Evolutionary conservation across 2,113 vertebrate species (phyloP).

Genomic region (Callipepla californica): DNA sequence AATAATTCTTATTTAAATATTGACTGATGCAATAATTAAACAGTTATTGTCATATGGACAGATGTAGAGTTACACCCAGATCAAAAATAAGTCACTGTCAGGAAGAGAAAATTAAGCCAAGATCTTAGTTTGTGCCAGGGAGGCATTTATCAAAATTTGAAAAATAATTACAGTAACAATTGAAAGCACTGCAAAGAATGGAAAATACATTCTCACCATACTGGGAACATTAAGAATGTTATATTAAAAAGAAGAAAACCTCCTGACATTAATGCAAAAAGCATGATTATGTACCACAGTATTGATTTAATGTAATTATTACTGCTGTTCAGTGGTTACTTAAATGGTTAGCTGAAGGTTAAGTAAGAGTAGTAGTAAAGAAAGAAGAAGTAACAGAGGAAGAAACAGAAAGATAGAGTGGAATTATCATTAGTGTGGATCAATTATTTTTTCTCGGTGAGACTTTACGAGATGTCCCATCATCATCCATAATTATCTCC

Average conservation of each 20-base stretch:
- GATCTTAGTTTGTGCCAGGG: neutral
- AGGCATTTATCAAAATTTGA: neutral
- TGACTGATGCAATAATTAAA: neutral
- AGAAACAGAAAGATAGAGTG: neutral
- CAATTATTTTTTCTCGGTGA: neutral
- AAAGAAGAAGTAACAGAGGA: neutral
- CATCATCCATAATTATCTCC: constrained; percentile 14
- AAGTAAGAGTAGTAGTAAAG: constrained; percentile 25
- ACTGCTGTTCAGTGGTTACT: neutral
- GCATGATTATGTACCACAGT: neutral
- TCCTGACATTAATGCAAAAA: constrained; percentile 14
- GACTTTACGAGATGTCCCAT: neutral
- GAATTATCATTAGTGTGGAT: constrained; percentile 23
- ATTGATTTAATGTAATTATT: constrained; percentile 26
- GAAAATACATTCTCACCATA: neutral
- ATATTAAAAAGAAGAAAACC: neutral
- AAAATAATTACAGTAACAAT: neutral
- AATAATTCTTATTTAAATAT: neutral
- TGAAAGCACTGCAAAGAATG: neutral
- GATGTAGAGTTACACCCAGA: neutral
- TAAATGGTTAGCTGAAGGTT: constrained; percentile 47
- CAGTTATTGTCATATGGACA: neutral
- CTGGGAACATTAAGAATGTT: neutral
- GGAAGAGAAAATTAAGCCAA: neutral
- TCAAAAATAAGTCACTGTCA: neutral